These are phyloP conservation scores for Maconellicoccus hirsutus DNA, from an alignment of 1,140 invertebrate species.

Conservation along the genomic window DNA sequence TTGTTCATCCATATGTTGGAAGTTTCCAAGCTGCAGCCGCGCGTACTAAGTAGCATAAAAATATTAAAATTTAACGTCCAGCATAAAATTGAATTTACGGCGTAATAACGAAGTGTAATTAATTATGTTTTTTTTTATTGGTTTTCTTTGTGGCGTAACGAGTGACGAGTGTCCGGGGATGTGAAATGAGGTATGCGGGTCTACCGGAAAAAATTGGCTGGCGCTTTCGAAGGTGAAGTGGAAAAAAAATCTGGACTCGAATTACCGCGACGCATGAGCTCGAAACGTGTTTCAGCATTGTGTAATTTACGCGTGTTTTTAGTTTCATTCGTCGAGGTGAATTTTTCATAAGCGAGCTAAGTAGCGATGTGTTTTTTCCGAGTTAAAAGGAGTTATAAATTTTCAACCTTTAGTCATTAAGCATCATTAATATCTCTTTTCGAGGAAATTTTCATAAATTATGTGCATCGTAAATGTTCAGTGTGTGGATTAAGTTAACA, in stretches of 20 bases:
- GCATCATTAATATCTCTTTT: not conserved
- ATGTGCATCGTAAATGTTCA: not conserved
- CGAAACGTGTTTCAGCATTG: no score
- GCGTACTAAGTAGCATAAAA: not conserved
- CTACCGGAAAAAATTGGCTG: not conserved
- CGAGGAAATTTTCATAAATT: constrained; percentile 9
- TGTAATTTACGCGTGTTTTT: no score
- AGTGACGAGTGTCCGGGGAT: not conserved
- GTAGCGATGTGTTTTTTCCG: not conserved
- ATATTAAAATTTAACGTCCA: not conserved
- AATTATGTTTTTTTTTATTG: not conserved
- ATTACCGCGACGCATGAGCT: no score
- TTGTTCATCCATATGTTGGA: not conserved
- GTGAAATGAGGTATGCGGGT: not conserved
- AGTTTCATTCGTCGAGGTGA: no score
- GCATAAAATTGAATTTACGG: constrained; percentile 7
- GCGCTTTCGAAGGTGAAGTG: no score
- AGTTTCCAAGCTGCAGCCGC: not conserved
- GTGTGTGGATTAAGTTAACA: constrained; percentile 2
- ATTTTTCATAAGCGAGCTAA: not conserved
- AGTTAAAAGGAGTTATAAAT: not conserved
- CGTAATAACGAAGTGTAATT: constrained; percentile 9
- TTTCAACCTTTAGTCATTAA: not conserved
- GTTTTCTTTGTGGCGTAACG: not conserved
- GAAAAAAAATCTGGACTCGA: no score